Evolutionary conservation across 2,797 vertebrate species (phyloP), one percentile per base, ranked within the genome.

Genomic region (Diplodus sargus): DNA sequence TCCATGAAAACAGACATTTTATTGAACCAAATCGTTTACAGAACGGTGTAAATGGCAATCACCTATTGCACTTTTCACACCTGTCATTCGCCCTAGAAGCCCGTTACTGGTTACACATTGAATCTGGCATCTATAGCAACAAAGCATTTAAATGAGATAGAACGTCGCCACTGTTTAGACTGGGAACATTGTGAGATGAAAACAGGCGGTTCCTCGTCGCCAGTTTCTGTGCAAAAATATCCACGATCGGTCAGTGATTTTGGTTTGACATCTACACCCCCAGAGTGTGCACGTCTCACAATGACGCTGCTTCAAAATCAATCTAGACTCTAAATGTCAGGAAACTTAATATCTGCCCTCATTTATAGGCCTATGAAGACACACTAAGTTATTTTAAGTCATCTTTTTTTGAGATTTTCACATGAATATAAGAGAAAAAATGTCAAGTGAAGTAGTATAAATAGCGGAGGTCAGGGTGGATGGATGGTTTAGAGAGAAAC

Each of bases 121-220:
- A 60, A 39, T 58, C 51, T 25, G 8, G 43, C 65, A 49, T 62
- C 51, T 62, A 52, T 56, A 57, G 71, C 53, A 78, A 73, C 70
- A 12, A 25, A 56, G 5, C 45, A 20, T 53, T 63, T n/a, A 57
- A 11, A 5, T 52, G 2, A 5, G 23, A 48, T 28, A 48, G 5
- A 30, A 17, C 43, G 14, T 1, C 28, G 34, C 51, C 23, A 15
- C 54, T 34, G 4, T 18, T 30, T 8, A 67, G 3, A 43, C 61
- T 13, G 14, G 17, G 56, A 60, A 34, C 57, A 34, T 4, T 69
- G 34, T 5, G 2, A 34, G 10, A 11, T 53, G 30, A 10, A 25
- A 60, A 28, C 14, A 14, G 6, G 25, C 8, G 2, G 23, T 30
- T 52, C 23, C 22, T 39, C 15, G 10, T 73, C 15, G 6, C n/a